Conservation (phyloP, 2,888 invertebrate genomes). For the Alitta virens region DNA sequence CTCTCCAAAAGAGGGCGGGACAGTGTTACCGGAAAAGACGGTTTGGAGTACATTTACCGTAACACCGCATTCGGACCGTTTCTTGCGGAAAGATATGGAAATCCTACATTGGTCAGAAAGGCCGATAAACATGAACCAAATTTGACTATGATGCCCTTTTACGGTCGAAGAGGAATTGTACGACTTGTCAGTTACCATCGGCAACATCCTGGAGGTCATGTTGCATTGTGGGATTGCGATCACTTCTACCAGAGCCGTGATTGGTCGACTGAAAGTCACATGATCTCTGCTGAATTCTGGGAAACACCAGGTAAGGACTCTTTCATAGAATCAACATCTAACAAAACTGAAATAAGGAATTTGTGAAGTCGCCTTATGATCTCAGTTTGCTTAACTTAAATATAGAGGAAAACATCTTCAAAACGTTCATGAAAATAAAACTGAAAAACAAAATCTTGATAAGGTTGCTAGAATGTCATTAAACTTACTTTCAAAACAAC, state of each 20-base stretch:
- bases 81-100: constrained; percentile 51
- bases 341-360: no score
- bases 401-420: no score
- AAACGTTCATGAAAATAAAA: no score
- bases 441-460: no score
- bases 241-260: constrained; percentile 51
- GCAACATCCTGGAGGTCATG: constrained; percentile 46
- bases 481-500: no score
- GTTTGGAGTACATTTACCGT: constrained; percentile 47
- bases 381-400: not conserved
- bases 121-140: constrained; percentile 32
- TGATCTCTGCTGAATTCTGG: constrained; percentile 54
- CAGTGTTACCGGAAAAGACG: constrained; percentile 39
- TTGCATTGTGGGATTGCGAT: constrained; percentile 54
- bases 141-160: constrained; percentile 42
- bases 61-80: constrained; percentile 52
- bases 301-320: constrained; percentile 46
- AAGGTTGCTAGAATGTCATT: no score
- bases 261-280: constrained; percentile 43
- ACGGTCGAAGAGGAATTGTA: constrained; percentile 49
- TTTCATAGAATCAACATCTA: no score
- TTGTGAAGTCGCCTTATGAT: not conserved
- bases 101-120: constrained; percentile 36
- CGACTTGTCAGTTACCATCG: constrained; percentile 49
- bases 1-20: constrained; percentile 47